Base-by-base conservation (phyloP, 1,140 invertebrate species). In the Melanaphis sacchari region DNA sequence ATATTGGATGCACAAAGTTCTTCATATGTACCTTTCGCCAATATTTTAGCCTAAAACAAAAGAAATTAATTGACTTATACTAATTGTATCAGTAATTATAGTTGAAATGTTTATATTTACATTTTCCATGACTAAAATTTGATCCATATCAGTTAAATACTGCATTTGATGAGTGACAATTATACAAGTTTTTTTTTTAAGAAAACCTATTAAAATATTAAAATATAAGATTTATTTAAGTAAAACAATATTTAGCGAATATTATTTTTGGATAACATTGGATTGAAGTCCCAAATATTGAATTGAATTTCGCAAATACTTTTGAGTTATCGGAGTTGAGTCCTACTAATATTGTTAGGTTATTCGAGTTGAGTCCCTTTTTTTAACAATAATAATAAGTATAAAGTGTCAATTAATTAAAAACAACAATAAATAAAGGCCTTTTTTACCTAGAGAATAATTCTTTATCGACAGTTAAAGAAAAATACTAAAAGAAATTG, bases 131-230 rank as follows among this genome's bases (percentile, higher is more conserved):
- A 98, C 96, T 8, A 98, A 95, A 94, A 99, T 98, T 93, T 96
- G 96, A 94, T 98, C 96, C 0, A 97, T 97, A 84, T 96, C 95
- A 94, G 97, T 96, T 1, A 99, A 95, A 94, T 97, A 98, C 93
- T 98, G 98, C 40, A 98, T 95, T 94, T 98, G 98, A 96, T 98
- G 98, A 5, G 98, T 98, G 3, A 98, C 97, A 11, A 98, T 95
- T 93, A 98, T 96, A 22, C 97, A 95, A 0, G 97, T 97, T 94
- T 97, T 97, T 95, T 94, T 95, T 95, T 94, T 95, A 89, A 96
- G 95, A 94, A 95, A 96, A 94, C 94, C 95, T 94, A 89, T 92
- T 94, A 4, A 40, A 84, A 41, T 94, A 89, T 92, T 94, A 4
- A 40, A 84, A 41, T 26, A 0, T 85, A 41, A 5, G 1, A 85